These are phyloP conservation scores for Chiloscyllium plagiosum DNA, from an alignment of 2,113 vertebrate species.

Conservation along the genomic window DNA sequence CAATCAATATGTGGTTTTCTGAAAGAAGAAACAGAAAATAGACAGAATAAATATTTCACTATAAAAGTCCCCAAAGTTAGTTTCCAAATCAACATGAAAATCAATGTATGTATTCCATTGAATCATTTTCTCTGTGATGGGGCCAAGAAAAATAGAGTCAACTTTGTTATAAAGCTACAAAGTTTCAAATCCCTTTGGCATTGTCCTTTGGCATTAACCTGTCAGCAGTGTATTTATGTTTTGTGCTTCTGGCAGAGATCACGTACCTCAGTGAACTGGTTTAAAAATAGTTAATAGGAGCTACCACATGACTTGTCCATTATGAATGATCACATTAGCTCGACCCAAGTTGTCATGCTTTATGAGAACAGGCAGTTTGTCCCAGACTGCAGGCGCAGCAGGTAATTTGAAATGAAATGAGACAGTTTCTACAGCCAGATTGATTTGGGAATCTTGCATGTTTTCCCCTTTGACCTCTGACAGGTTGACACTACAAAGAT, in stretches of 20 bases:
- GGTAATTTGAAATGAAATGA: conserved; percentile 83
- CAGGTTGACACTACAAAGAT: conserved; percentile 79
- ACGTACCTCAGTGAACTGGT: conserved; percentile 71
- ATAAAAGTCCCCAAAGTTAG: not conserved
- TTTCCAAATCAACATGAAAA: conserved; percentile 35
- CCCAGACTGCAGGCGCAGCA: conserved; percentile 61
- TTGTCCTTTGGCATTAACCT: conserved; percentile 91
- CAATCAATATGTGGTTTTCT: conserved; percentile 25
- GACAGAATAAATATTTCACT: conserved; percentile 21
- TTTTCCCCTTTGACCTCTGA: conserved; percentile 80
- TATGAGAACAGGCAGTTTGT: conserved; percentile 75
- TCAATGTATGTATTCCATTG: conserved; percentile 25
- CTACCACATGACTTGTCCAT: conserved; percentile 57
- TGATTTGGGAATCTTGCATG: conserved; percentile 78
- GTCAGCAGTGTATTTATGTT: conserved; percentile 93
- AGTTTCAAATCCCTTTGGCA: conserved; percentile 86
- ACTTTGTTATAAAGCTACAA: conserved; percentile 57
- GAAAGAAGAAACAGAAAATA: not conserved
- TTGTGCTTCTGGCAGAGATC: conserved; percentile 64
- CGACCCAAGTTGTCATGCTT: conserved; percentile 74
- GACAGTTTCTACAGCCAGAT: conserved; percentile 83
- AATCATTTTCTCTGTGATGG: not conserved
- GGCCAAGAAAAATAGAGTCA: conserved; percentile 19
- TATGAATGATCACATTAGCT: conserved; percentile 75
- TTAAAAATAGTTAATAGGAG: conserved; percentile 86